Conservation (phyloP, 2,888 invertebrate genomes). For the Tinea pellionella region DNA sequence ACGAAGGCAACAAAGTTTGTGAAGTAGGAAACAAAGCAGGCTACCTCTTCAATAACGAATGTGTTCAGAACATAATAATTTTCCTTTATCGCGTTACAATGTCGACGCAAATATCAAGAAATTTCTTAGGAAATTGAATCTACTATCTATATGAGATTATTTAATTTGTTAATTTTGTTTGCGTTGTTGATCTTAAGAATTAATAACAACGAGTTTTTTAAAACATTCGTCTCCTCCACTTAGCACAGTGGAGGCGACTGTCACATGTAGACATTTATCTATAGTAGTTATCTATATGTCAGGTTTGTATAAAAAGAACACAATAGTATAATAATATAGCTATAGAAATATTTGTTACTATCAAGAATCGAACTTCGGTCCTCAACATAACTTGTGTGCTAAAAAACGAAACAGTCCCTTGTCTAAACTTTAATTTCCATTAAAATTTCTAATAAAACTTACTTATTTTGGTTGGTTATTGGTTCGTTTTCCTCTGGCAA, state of each 20-base stretch:
- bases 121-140: slow-evolving; percentile 14
- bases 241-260: too few species aligned
- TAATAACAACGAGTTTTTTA: too few species aligned
- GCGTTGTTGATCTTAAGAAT: too few species aligned
- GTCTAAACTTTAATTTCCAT: not conserved
- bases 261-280: too few species aligned
- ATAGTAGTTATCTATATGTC: too few species aligned
- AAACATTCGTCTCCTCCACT: too few species aligned
- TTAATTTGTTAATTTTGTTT: not conserved
- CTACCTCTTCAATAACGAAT: slow-evolving; percentile 38
- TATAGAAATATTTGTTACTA: too few species aligned
- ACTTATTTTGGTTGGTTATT: slow-evolving; percentile 18
- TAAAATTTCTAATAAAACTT: not conserved
- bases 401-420: too few species aligned
- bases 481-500: slow-evolving; percentile 26
- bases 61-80: slow-evolving; percentile 37
- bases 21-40: slow-evolving; percentile 45
- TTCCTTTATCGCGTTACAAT: slow-evolving; percentile 26
- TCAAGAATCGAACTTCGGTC: too few species aligned
- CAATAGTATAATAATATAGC: too few species aligned
- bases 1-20: slow-evolving; percentile 40
- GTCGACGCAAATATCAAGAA: slow-evolving; percentile 14
- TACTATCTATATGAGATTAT: not conserved
- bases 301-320: too few species aligned
- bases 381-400: too few species aligned